Percentiles rank a stretch among this genome's conserved stretches.
Evolutionary conservation across 2,113 vertebrate genomes (phyloP).

Genomic region (Perca flavescens): DNA sequence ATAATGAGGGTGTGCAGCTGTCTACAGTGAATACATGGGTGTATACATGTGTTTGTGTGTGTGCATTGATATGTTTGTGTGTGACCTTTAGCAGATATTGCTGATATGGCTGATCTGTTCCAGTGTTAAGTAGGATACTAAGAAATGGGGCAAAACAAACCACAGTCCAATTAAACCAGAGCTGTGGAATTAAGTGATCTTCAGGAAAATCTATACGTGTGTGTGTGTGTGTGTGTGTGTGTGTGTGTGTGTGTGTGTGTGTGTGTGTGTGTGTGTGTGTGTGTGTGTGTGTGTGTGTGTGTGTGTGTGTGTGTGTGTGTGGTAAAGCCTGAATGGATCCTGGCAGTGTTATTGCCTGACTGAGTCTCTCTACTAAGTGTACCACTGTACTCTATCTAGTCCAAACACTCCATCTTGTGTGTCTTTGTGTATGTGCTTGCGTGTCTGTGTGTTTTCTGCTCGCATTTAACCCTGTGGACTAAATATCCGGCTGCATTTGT

Average conservation of each 20-base stretch:
- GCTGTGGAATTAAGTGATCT: conserved; percentile 74
- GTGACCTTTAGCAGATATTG: conserved; percentile 50
- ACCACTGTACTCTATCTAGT: conserved; percentile 31
- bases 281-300: conserved; percentile 35
- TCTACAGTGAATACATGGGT: background rate
- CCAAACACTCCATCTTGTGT: conserved; percentile 9
- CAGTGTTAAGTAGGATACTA: conserved; percentile 63
- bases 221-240: conserved; percentile 26
- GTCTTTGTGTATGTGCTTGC: background rate
- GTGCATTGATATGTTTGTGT: conserved; percentile 33
- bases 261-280: conserved; percentile 11
- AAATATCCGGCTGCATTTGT: conserved; percentile 69
- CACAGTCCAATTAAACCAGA: conserved; percentile 75
- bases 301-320: conserved; percentile 2
- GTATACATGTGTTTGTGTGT: background rate
- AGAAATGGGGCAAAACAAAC: conserved; percentile 65
- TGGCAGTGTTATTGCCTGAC: conserved; percentile 41
- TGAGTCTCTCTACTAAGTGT: conserved; percentile 27
- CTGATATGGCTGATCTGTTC: conserved; percentile 61
- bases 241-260: conserved; percentile 19
- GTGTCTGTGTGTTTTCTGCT: conserved; percentile 19
- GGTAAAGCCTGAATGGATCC: conserved; percentile 37
- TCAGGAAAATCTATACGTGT: conserved; percentile 67
- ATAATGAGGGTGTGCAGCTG: conserved; percentile 5
- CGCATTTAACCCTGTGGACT: conserved; percentile 53